phyloP scores from a whole-genome alignment of 1,140 invertebrate genomes.

The Hycleus phaleratus region DNA sequence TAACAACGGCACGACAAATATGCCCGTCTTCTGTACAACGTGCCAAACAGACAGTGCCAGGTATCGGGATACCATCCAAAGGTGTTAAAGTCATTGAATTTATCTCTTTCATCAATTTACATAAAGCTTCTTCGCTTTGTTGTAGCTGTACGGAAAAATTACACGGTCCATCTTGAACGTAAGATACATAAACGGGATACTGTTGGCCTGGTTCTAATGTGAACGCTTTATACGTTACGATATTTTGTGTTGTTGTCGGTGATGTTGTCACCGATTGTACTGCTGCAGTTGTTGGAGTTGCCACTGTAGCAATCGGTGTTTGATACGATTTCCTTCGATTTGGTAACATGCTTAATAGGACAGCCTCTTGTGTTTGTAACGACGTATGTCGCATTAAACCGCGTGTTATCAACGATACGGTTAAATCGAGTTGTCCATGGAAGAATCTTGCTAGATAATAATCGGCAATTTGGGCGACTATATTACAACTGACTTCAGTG shows the following conservation, averaged over 20 bases:
- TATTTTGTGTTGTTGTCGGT: conserved; percentile 7
- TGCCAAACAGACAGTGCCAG: conserved; percentile 64
- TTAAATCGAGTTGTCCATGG: conserved; percentile 18
- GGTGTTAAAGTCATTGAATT: conserved; percentile 49
- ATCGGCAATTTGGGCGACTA: conserved; percentile 25
- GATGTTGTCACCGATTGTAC: not conserved
- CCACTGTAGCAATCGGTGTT: too few relatives aligned
- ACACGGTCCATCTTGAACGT: conserved; percentile 65
- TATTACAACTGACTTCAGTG: conserved; percentile 24
- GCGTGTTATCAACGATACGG: conserved; percentile 14
- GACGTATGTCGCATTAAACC: conserved; percentile 27
- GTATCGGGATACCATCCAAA: conserved; percentile 53
- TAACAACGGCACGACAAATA: conserved; percentile 64
- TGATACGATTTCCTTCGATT: not conserved
- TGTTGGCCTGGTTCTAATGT: conserved; percentile 40
- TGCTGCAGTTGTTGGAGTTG: not conserved
- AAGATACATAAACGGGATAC: conserved; percentile 62
- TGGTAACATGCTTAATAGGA: conserved; percentile 26
- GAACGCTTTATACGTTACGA: conserved; percentile 28
- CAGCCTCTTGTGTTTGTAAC: conserved; percentile 28
- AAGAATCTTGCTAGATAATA: conserved; percentile 25
- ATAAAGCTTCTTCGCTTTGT: conserved; percentile 48
- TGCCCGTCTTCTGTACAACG: conserved; percentile 55
- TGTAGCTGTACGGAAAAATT: conserved; percentile 64
- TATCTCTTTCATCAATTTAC: conserved; percentile 58